Conservation (phyloP, 2,113 vertebrate genomes). For the Plotosus lineatus region DNA sequence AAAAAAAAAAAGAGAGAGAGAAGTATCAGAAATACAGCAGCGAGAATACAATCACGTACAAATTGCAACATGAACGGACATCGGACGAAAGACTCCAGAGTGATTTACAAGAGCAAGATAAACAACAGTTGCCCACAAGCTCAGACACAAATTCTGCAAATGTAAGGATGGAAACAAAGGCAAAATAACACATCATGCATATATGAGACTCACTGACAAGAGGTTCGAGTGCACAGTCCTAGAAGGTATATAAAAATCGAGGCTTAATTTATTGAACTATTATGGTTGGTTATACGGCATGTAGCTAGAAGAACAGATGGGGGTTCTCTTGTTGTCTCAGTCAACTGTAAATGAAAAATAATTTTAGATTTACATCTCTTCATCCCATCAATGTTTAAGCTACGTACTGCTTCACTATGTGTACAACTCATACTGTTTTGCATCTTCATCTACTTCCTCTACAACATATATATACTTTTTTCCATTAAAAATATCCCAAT, state of each 20-base stretch:
- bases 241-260: constrained; percentile 7
- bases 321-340: background rate
- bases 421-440: background rate
- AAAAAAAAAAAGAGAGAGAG: background rate
- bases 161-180: background rate
- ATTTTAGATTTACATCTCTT: background rate
- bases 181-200: constrained; percentile 26
- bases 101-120: background rate
- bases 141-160: constrained; percentile 16
- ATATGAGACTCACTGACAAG: background rate
- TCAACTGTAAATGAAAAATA: background rate
- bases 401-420: background rate
- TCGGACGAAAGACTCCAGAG: background rate
- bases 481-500: too few relatives aligned
- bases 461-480: too few relatives aligned
- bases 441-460: background rate
- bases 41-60: too few relatives aligned
- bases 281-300: background rate
- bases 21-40: background rate
- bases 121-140: constrained; percentile 2
- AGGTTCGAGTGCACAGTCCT: constrained; percentile 16
- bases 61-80: constrained; percentile 15
- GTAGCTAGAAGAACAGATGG: background rate
- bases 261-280: background rate
- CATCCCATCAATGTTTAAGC: background rate